phyloP scores from a whole-genome alignment of 2,797 vertebrate genomes.

The Acropternis orthonyx region DNA sequence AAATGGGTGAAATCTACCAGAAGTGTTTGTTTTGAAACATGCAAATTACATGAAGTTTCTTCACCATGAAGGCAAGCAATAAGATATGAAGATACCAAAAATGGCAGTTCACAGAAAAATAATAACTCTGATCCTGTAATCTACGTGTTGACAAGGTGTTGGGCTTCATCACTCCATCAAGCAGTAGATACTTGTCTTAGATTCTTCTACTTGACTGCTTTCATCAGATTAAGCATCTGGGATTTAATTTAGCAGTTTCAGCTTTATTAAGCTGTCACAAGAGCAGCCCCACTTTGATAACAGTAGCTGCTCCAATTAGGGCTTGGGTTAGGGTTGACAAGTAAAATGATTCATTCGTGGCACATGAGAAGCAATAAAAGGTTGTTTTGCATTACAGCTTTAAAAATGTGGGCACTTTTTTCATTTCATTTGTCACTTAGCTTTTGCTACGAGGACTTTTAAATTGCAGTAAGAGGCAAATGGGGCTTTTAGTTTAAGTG shows the following conservation, averaged over 20 bases:
- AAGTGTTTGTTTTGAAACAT: slow-evolving; percentile 56
- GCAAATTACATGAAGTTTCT: slow-evolving; percentile 7
- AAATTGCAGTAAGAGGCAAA: slow-evolving; percentile 78
- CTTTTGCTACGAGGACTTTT: slow-evolving; percentile 79
- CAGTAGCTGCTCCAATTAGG: slow-evolving; percentile 84
- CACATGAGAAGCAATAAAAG: slow-evolving; percentile 77
- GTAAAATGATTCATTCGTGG: slow-evolving; percentile 81
- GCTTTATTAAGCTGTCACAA: slow-evolving; percentile 84
- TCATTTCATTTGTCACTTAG: slow-evolving; percentile 82
- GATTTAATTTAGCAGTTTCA: slow-evolving; percentile 84
- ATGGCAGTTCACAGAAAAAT: neutral
- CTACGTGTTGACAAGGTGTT: slow-evolving; percentile 68
- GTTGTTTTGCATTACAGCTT: slow-evolving; percentile 78
- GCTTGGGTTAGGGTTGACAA: slow-evolving; percentile 83
- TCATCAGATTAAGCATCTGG: slow-evolving; percentile 80
- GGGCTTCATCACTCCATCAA: slow-evolving; percentile 61
- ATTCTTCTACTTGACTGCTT: slow-evolving; percentile 70
- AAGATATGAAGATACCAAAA: slow-evolving; percentile 27
- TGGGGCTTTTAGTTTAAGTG: slow-evolving; percentile 79
- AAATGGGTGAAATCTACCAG: neutral
- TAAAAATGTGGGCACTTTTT: slow-evolving; percentile 76
- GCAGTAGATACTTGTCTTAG: slow-evolving; percentile 65
- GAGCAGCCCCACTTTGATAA: slow-evolving; percentile 77
- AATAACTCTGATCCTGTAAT: slow-evolving; percentile 45
- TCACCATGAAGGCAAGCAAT: neutral